phyloP scores from a whole-genome alignment of 2,113 vertebrate genomes.

The Pantherophis guttatus region DNA sequence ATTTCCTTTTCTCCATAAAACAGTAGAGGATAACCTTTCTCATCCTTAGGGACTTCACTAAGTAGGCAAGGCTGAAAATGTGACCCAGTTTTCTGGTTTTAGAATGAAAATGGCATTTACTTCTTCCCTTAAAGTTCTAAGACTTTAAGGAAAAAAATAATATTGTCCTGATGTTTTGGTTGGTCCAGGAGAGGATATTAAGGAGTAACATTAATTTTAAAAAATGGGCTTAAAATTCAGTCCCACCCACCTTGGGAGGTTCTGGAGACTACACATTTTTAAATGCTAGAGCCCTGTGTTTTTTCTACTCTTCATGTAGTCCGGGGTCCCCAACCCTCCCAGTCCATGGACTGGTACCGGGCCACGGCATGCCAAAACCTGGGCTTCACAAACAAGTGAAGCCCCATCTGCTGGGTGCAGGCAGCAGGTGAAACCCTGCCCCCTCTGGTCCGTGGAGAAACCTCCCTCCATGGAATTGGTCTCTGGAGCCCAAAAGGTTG shows the following conservation, averaged over 20 bases:
- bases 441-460: no score
- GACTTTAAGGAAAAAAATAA: not conserved
- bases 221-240: not conserved
- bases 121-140: not conserved
- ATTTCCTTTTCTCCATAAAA: not conserved
- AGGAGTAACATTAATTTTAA: not conserved
- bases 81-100: not conserved
- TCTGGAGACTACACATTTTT: not conserved
- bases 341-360: no score
- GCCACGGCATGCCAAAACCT: no score
- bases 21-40: not conserved
- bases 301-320: not conserved
- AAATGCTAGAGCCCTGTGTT: not conserved
- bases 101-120: not conserved
- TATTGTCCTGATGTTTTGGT: not conserved
- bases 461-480: no score
- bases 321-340: no score
- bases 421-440: no score
- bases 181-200: not conserved
- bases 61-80: not conserved
- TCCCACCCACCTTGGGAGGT: not conserved
- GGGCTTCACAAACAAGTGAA: no score
- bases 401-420: no score
- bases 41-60: not conserved
- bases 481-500: no score